A percentile compares a stretch with the other conserved stretches of the same genome.
phyloP scores from a whole-genome alignment of 2,888 invertebrate species.

The Drosophila neotestacea region DNA sequence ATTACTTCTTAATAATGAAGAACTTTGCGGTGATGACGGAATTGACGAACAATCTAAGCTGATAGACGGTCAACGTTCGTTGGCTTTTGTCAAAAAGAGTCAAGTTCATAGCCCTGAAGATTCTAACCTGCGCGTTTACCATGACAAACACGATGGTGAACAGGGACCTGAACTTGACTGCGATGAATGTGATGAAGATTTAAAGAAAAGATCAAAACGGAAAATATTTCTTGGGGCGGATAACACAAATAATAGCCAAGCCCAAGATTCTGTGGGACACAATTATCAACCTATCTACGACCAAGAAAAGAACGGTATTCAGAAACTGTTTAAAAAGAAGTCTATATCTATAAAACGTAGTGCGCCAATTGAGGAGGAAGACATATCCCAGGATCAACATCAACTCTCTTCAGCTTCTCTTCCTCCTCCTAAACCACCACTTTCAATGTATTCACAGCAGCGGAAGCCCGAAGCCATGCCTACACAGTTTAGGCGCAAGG shows the following conservation, averaged over 20 bases:
- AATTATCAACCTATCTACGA: not conserved
- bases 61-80: slow-evolving; percentile 2
- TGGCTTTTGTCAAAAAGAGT: not conserved
- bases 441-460: not conserved
- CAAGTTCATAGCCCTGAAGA: slow-evolving; percentile 9
- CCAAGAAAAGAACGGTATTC: not conserved
- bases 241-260: not conserved
- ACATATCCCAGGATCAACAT: not conserved
- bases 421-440: not conserved
- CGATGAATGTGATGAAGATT: not conserved
- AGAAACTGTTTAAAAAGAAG: not conserved
- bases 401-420: not conserved
- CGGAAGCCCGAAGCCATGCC: not conserved
- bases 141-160: slow-evolving; percentile 4
- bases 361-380: too few relatives aligned
- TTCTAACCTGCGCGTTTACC: slow-evolving; percentile 22
- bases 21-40: not conserved
- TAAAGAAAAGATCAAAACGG: not conserved
- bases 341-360: not conserved
- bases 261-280: not conserved
- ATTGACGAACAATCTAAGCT: not conserved
- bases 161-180: slow-evolving; percentile 37
- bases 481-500: not conserved
- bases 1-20: not conserved
- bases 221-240: not conserved